Evolutionary conservation across 92 coral and sea anemone genomes (phyloP).

Genomic region (Parazoanthus swiftii): DNA sequence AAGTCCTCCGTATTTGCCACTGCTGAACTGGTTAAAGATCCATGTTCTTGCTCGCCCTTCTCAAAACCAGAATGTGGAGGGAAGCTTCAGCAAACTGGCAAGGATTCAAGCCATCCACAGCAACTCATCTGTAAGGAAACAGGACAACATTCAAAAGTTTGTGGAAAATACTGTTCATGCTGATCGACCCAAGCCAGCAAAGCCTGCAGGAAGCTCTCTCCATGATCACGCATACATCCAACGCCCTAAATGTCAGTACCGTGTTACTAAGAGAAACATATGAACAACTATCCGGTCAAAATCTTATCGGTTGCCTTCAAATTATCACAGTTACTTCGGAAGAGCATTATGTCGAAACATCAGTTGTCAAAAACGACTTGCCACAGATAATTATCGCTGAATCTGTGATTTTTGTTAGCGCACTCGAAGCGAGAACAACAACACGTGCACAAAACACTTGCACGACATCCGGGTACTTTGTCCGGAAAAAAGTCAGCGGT

Average conservation of each 20-base stretch:
- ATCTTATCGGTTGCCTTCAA: not conserved
- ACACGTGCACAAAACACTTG: no score
- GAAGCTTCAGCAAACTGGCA: not conserved
- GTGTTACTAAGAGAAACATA: not conserved
- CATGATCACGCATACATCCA: not conserved
- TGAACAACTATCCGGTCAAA: not conserved
- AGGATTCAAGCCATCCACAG: not conserved
- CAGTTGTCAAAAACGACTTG: not conserved
- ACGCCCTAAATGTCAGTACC: not conserved
- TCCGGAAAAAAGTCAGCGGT: no score
- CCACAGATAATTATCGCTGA: not conserved
- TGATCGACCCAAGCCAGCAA: not conserved
- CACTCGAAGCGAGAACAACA: not conserved
- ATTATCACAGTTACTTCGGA: not conserved
- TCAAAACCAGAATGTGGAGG: constrained; percentile 3
- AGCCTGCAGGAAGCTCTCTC: not conserved
- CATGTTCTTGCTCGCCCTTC: constrained; percentile 15
- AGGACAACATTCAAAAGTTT: not conserved
- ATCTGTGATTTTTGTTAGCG: not conserved
- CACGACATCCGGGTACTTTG: no score
- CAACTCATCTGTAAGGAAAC: not conserved
- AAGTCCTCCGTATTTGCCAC: not conserved
- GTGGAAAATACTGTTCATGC: not conserved
- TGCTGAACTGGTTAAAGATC: not conserved
- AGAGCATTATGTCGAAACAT: not conserved